These are phyloP conservation scores for Hoplodrina blanda DNA, from an alignment of 2,888 invertebrate genomes.

Conservation along the genomic window DNA sequence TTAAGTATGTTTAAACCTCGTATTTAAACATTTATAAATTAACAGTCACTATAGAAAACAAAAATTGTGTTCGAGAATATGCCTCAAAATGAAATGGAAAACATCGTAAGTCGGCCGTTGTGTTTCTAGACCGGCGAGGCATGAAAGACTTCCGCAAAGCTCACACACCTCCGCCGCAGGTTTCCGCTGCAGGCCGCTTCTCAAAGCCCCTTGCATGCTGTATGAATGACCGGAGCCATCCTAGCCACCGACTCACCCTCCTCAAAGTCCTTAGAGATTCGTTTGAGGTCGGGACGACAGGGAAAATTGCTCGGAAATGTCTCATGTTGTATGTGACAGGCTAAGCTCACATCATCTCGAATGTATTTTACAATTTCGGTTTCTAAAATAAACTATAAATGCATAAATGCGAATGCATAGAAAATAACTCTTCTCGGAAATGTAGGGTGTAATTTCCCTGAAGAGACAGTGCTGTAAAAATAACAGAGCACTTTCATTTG, in stretches of 20 bases:
- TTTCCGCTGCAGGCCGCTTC: conserved; percentile 60
- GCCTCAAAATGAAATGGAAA: conserved; percentile 58
- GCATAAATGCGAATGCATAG: neutral
- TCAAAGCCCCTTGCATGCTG: conserved; percentile 67
- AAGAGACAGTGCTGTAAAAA: conserved; percentile 49
- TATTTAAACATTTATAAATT: conserved; percentile 17
- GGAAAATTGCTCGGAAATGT: conserved; percentile 21
- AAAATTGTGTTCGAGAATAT: conserved; percentile 51
- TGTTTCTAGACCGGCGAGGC: conserved; percentile 54
- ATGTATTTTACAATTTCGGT: neutral
- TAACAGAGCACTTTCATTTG: conserved; percentile 59
- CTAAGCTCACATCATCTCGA: neutral
- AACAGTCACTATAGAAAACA: conserved; percentile 41
- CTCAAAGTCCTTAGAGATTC: conserved; percentile 36
- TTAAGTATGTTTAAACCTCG: neutral
- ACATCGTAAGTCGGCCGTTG: conserved; percentile 53
- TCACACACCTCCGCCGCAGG: conserved; percentile 58
- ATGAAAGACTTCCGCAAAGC: conserved; percentile 67
- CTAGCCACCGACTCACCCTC: conserved; percentile 3
- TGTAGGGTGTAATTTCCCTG: conserved; percentile 43
- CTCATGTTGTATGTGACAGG: conserved; percentile 20
- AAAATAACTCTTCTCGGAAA: conserved; percentile 27
- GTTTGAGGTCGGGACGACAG: conserved; percentile 31
- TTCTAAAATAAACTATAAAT: conserved; percentile 1
- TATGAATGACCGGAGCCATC: conserved; percentile 62